Evolutionary conservation across 2,797 vertebrate genomes (phyloP).

Genomic region (Anableps anableps): DNA sequence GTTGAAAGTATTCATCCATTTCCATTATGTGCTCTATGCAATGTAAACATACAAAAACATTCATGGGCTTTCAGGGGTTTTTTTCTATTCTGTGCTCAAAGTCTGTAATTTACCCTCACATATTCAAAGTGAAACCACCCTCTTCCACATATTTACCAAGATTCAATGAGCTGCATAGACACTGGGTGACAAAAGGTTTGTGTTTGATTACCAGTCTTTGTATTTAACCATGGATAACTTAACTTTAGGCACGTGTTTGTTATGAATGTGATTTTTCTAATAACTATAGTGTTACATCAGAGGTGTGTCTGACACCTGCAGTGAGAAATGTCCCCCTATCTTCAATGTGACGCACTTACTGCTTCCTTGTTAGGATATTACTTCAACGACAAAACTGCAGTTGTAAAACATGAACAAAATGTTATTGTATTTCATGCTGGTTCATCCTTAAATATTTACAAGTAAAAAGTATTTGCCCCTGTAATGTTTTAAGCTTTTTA

Average conservation of each 20-base stretch:
- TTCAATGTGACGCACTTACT: background rate
- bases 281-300: background rate
- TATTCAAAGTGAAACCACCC: constrained; percentile 21
- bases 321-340: background rate
- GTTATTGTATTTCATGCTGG: background rate
- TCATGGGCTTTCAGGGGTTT: background rate
- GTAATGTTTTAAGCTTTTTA: background rate
- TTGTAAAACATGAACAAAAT: background rate
- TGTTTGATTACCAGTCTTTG: constrained; percentile 43
- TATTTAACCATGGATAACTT: constrained; percentile 40
- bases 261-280: background rate
- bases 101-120: background rate
- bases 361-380: background rate
- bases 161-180: constrained; percentile 11
- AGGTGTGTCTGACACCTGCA: background rate
- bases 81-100: background rate
- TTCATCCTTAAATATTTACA: background rate
- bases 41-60: constrained; percentile 6
- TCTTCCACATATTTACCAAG: constrained; percentile 16
- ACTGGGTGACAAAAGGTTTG: background rate
- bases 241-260: background rate
- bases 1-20: constrained; percentile 3
- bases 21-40: background rate
- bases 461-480: background rate
- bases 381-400: background rate